Percentiles rank a stretch among this genome's conserved stretches.
Conservation (phyloP, 1,140 invertebrate genomes). For the Drosophila ficusphila region DNA sequence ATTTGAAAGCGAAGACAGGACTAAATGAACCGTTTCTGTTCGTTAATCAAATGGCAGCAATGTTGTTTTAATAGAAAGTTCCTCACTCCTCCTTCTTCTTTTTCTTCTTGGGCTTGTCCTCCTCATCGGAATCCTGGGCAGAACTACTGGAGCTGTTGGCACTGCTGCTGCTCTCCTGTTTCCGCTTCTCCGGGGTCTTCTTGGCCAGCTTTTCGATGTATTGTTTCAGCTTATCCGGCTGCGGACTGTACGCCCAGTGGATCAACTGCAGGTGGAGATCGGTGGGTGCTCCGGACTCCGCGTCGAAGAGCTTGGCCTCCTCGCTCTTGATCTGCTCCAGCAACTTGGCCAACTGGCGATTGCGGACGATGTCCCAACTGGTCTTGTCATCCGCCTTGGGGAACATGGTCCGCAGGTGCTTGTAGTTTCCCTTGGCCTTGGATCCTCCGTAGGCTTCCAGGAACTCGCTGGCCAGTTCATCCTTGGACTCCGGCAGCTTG, state of each 20-base stretch:
- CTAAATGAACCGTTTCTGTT: slow-evolving; percentile 68
- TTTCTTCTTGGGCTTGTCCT: slow-evolving; percentile 69
- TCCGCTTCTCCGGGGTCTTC: slow-evolving; percentile 73
- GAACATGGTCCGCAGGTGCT: slow-evolving; percentile 86
- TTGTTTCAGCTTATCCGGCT: slow-evolving; percentile 85
- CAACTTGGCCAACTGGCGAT: slow-evolving; percentile 85
- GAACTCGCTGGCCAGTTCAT: slow-evolving; percentile 72
- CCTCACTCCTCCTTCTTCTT: slow-evolving; percentile 44
- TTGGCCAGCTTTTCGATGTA: slow-evolving; percentile 61
- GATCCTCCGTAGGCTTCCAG: slow-evolving; percentile 71
- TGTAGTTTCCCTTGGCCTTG: slow-evolving; percentile 87
- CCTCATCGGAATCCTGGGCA: slow-evolving; percentile 48
- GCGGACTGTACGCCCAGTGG: slow-evolving; percentile 88
- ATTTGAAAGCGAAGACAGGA: not conserved
- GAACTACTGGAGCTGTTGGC: slow-evolving; percentile 38
- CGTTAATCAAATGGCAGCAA: slow-evolving; percentile 51
- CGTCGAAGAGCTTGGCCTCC: slow-evolving; percentile 86
- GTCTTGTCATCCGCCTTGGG: slow-evolving; percentile 85
- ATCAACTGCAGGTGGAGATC: slow-evolving; percentile 87
- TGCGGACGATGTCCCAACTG: slow-evolving; percentile 88
- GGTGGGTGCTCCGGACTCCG: slow-evolving; percentile 86
- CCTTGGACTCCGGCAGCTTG: slow-evolving; percentile 76
- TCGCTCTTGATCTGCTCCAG: slow-evolving; percentile 85
- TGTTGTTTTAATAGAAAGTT: not conserved
- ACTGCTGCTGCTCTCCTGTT: slow-evolving; percentile 57